These are phyloP conservation scores for Saturnia japonica DNA, from an alignment of 2,888 invertebrate genomes.

Conservation along the genomic window DNA sequence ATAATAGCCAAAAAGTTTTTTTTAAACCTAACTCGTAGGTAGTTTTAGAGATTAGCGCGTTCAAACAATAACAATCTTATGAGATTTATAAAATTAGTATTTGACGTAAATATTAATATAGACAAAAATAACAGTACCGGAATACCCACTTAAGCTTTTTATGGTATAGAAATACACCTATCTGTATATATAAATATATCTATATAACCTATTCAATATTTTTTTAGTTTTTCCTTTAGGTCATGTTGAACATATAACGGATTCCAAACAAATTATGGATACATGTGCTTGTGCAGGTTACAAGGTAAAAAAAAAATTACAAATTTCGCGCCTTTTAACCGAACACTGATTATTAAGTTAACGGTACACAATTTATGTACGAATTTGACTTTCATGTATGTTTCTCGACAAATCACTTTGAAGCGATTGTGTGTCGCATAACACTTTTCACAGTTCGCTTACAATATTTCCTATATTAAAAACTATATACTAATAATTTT, in stretches of 20 bases:
- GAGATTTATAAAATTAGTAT: too few species aligned
- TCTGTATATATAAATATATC: too few species aligned
- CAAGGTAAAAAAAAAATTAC: conserved; percentile 60
- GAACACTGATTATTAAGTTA: conserved; percentile 64
- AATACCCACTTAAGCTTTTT: too few species aligned
- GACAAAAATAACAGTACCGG: too few species aligned
- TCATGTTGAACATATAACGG: background rate
- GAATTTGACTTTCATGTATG: conserved; percentile 47
- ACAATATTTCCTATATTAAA: conserved; percentile 8
- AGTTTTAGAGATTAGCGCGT: too few species aligned
- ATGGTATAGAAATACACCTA: too few species aligned
- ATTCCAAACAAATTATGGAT: conserved; percentile 32
- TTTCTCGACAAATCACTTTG: conserved; percentile 44
- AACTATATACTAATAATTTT: background rate
- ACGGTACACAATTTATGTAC: conserved; percentile 61
- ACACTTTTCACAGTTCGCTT: conserved; percentile 15
- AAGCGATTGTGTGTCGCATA: conserved; percentile 39
- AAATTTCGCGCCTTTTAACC: conserved; percentile 71
- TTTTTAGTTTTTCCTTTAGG: background rate
- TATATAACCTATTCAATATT: background rate
- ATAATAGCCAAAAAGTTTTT: too few species aligned
- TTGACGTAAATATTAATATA: too few species aligned
- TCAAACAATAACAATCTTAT: too few species aligned
- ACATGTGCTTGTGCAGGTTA: conserved; percentile 41
- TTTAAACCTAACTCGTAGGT: too few species aligned